Evolutionary conservation across 2,888 invertebrate genomes (phyloP), one percentile per base, ranked within the genome.

Genomic region (Auanema freiburgensis): DNA sequence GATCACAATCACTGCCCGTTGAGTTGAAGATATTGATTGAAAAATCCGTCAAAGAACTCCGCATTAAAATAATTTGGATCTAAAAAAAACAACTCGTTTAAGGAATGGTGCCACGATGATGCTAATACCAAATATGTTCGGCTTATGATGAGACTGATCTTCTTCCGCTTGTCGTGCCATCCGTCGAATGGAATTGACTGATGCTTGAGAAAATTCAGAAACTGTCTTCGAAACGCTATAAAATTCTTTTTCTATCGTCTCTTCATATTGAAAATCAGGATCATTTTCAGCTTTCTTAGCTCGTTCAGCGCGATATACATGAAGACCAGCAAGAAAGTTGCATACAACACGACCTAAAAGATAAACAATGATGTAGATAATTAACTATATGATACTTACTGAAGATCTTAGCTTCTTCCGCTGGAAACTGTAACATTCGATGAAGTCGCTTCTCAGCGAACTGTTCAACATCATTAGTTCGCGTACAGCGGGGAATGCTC

Each of bases 341-440:
- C 83, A 83, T n/a, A 80, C 72, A 5, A 80, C 71, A n/a, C 72
- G 71, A 21, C 74, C 82, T 82, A 66, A 44, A 77, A 77, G 53
- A 4, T 23, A 4, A 23, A 24, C n/a, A 54, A n/a, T 10, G n/a
- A n/a, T n/a, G n/a, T n/a, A 3, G 16, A 8, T 1, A 33, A 55
- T 14, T 5, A 8, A 46, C 1, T 16, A 10, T 0, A 25, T 55
- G 51, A 16, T 40, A 58, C 66, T 62, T 40, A 76, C 77, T 69
- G 64, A 76, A 75, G 56, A 67, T 65, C 43, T 63, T 59, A 8
- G 77, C 74, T 25, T 70, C 70, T 6, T 57, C 65, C 6, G 52
- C 54, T 14, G 62, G 61, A 54, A 77, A 67, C 25, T 73, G 69
- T 33, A 77, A 61, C 14, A 72, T 67, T 12, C 67, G 46, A 41